Percentiles rank a stretch among this genome's conserved stretches.
phyloP scores from a whole-genome alignment of 2,888 invertebrate species.

The Torymus texanus region DNA sequence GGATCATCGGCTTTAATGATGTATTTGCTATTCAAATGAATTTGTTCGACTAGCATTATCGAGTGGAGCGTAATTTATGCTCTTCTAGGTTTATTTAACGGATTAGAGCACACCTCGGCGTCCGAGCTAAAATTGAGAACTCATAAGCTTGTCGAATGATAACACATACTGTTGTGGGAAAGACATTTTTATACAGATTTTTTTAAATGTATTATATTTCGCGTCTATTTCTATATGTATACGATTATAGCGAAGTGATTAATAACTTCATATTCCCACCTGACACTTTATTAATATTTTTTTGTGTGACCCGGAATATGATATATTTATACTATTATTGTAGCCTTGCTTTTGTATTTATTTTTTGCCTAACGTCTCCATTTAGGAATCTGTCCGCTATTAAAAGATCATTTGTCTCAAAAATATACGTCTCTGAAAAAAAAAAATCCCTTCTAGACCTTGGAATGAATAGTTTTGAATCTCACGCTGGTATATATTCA shows the following conservation, averaged over 20 bases:
- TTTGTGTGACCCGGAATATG: background rate
- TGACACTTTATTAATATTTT: constrained; percentile 31
- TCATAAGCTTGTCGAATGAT: no score
- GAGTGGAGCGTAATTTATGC: background rate
- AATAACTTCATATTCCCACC: constrained; percentile 11
- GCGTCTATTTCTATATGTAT: no score
- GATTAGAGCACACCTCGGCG: no score
- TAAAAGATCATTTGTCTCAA: constrained; percentile 45
- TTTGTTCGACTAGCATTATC: background rate
- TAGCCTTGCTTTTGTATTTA: constrained; percentile 9
- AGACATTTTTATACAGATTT: no score
- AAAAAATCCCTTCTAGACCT: constrained; percentile 21
- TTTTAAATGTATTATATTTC: no score
- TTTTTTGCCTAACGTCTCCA: constrained; percentile 42
- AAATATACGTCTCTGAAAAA: constrained; percentile 19
- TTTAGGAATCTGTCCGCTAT: constrained; percentile 40
- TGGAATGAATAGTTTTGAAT: constrained; percentile 22
- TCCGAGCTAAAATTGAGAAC: no score
- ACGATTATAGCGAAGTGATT: background rate
- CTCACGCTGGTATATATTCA: constrained; percentile 1
- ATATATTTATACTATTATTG: background rate
- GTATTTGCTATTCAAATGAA: background rate
- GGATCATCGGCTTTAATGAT: no score
- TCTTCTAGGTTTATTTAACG: background rate
- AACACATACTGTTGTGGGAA: no score